These are phyloP conservation scores for Synanthedon vespiformis DNA, from an alignment of 2,888 invertebrate species.

Conservation along the genomic window DNA sequence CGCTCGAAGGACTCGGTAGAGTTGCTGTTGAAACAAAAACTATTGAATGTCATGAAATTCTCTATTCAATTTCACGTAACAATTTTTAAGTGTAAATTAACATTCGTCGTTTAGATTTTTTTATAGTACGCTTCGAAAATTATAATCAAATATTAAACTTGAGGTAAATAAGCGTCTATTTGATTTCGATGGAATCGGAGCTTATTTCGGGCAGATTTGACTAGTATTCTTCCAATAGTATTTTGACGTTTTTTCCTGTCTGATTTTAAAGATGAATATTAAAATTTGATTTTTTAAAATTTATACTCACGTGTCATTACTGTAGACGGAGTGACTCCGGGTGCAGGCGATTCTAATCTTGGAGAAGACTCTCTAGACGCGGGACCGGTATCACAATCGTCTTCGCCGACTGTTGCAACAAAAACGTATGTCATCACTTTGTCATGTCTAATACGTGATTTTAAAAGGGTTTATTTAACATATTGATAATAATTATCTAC, in stretches of 20 bases:
- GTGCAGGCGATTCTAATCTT: slow-evolving; percentile 74
- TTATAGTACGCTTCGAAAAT: too few species aligned
- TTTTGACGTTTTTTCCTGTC: too few species aligned
- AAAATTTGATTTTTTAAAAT: too few species aligned
- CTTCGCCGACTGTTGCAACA: slow-evolving; percentile 64
- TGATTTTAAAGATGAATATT: too few species aligned
- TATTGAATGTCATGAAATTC: slow-evolving; percentile 12
- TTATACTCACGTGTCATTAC: slow-evolving; percentile 49
- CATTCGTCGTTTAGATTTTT: too few species aligned
- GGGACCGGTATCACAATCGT: slow-evolving; percentile 73
- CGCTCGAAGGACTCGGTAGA: slow-evolving; percentile 51
- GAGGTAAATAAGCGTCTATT: too few species aligned
- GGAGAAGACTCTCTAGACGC: slow-evolving; percentile 80
- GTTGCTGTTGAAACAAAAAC: slow-evolving; percentile 25
- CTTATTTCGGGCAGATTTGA: too few species aligned
- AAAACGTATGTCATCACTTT: background rate
- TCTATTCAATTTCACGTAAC: background rate
- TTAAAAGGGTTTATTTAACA: background rate
- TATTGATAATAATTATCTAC: too few species aligned
- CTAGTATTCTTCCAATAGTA: too few species aligned
- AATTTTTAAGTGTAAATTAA: too few species aligned
- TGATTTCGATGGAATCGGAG: too few species aligned
- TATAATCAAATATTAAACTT: too few species aligned
- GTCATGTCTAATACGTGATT: background rate
- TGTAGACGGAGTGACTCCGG: slow-evolving; percentile 61